A percentile compares a stretch with the other conserved stretches of the same genome.
These are phyloP conservation scores for Channa maculata DNA, from an alignment of 2,113 vertebrate genomes.

Conservation along the genomic window DNA sequence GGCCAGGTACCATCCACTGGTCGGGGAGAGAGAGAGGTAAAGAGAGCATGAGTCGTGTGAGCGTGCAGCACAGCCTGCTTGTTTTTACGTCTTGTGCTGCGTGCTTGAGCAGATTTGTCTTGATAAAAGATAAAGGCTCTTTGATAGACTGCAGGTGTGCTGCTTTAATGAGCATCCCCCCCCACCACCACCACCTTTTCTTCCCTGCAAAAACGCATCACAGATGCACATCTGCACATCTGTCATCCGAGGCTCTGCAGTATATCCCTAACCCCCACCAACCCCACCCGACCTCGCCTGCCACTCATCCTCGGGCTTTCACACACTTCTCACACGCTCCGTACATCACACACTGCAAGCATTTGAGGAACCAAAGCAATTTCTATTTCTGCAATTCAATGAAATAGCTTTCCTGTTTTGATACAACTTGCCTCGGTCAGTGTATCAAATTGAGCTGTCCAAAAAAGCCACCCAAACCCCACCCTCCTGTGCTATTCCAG, in stretches of 20 bases:
- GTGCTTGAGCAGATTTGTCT: conserved; percentile 77
- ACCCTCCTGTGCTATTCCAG: conserved; percentile 40
- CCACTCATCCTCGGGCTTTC: conserved; percentile 45
- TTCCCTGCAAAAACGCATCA: conserved; percentile 38
- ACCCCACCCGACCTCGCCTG: conserved; percentile 21
- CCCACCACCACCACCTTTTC: conserved; percentile 10
- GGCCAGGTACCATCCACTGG: conserved; percentile 60
- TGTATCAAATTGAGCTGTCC: conserved; percentile 28
- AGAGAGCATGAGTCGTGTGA: conserved; percentile 29
- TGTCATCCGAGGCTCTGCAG: conserved; percentile 59
- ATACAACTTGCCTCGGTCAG: conserved; percentile 40
- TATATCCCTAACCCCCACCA: conserved; percentile 31
- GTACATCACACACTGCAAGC: conserved; percentile 4
- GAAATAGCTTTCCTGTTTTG: conserved; percentile 38
- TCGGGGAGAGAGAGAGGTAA: conserved; percentile 31
- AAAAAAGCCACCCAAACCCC: conserved; percentile 33
- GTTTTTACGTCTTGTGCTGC: conserved; percentile 64
- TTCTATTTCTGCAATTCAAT: conserved; percentile 43
- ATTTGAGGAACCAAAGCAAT: conserved; percentile 13
- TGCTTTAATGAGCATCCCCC: conserved; percentile 74
- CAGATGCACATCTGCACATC: conserved; percentile 67
- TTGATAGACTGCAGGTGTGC: conserved; percentile 83
- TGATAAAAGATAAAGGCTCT: conserved; percentile 82
- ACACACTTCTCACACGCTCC: conserved; percentile 6
- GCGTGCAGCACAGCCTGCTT: conserved; percentile 53